phyloP scores from a whole-genome alignment of 1,140 invertebrate species.

The Zaprionus gabonicus region DNA sequence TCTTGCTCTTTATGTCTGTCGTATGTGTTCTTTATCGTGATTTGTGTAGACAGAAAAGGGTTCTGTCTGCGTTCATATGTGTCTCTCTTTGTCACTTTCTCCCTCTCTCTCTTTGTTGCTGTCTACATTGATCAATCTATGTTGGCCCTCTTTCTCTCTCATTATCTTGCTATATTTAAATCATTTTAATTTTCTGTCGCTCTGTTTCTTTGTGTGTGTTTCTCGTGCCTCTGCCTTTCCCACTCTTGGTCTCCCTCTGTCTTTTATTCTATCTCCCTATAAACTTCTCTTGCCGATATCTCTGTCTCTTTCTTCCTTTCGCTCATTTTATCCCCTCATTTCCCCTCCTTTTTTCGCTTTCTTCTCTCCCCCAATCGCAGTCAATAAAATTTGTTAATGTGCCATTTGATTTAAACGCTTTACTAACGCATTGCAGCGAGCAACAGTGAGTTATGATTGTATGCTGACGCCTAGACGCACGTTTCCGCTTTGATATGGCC shows the following conservation, averaged over 20 bases:
- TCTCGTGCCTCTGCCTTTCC: too few species aligned
- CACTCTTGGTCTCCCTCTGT: too few species aligned
- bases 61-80: not conserved
- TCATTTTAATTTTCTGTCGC: too few species aligned
- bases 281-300: rapidly evolving
- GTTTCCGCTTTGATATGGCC: slow-evolving; percentile 53
- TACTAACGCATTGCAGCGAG: slow-evolving; percentile 3
- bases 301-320: too few species aligned
- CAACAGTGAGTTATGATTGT: slow-evolving; percentile 13
- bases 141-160: too few species aligned
- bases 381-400: slow-evolving; percentile 70
- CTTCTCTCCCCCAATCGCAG: slow-evolving; percentile 1
- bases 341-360: too few species aligned
- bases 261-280: too few species aligned
- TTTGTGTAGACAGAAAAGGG: not conserved
- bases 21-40: not conserved
- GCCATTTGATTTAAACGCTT: slow-evolving; percentile 12
- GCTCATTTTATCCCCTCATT: too few species aligned
- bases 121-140: not conserved
- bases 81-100: not conserved
- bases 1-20: not conserved
- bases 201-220: too few species aligned
- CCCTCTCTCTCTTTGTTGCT: not conserved
- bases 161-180: not conserved
- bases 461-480: slow-evolving; percentile 33